Percentiles rank a stretch among this genome's conserved stretches.
Evolutionary conservation across 2,113 vertebrate genomes (phyloP).

Genomic region (Motacilla tschutschensis): DNA sequence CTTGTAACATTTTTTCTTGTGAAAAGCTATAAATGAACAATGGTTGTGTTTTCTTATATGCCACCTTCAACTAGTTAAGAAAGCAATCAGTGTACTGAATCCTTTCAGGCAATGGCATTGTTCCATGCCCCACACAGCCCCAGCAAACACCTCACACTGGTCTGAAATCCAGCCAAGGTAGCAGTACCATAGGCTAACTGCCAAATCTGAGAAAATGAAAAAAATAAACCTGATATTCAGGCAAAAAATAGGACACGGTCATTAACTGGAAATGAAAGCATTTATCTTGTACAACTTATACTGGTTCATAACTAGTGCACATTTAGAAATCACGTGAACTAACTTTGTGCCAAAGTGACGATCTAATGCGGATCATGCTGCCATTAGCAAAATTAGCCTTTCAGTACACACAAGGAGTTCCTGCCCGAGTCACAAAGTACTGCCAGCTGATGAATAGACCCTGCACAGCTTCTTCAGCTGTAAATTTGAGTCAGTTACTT

Average conservation of each 20-base stretch:
- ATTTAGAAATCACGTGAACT: background rate
- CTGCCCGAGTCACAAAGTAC: background rate
- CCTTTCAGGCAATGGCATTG: background rate
- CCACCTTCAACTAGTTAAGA: background rate
- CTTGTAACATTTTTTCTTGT: background rate
- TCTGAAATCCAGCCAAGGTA: conserved; percentile 23
- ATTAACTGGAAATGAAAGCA: background rate
- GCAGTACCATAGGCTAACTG: background rate
- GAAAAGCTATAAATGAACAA: background rate
- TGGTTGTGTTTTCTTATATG: background rate
- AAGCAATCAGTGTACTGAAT: background rate
- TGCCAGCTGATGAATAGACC: conserved; percentile 3
- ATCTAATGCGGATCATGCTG: background rate
- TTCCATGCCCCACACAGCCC: conserved; percentile 19
- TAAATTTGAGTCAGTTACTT: conserved; percentile 3
- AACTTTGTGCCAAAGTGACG: background rate
- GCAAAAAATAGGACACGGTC: background rate
- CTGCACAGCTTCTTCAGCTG: background rate
- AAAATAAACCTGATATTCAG: conserved; percentile 6
- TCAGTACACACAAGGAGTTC: background rate
- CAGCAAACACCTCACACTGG: background rate
- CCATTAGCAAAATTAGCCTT: conserved; percentile 36
- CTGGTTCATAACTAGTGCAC: background rate
- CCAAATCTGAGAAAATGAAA: conserved; percentile 25
- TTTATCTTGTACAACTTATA: background rate